Conservation (phyloP, 2,888 invertebrate genomes). For the Noctuana brunneofusca region DNA sequence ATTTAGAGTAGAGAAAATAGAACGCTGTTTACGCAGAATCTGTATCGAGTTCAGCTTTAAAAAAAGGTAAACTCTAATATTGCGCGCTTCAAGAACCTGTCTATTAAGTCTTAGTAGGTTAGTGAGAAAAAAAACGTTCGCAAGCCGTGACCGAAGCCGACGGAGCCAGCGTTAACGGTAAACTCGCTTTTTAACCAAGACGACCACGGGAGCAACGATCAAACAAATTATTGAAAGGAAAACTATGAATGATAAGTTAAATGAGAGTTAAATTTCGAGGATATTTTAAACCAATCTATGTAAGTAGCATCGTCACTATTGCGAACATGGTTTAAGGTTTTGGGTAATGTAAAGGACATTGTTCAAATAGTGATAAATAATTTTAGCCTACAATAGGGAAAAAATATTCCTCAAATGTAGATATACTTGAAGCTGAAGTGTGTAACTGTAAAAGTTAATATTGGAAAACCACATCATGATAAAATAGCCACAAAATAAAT, state of each 20-base stretch:
- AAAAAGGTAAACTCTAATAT: conserved; percentile 20
- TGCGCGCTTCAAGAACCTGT: conserved; percentile 46
- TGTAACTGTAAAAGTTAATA: too few species aligned
- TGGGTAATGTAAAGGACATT: too few species aligned
- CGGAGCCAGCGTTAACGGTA: conserved; percentile 61
- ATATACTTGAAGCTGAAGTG: too few species aligned
- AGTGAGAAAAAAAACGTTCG: conserved; percentile 47
- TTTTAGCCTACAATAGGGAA: too few species aligned
- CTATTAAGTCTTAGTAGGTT: conserved; percentile 58
- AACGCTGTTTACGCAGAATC: conserved; percentile 8
- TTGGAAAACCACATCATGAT: too few species aligned
- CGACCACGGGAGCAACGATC: conserved; percentile 14
- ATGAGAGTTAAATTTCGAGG: background rate
- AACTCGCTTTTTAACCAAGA: conserved; percentile 44
- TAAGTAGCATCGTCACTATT: background rate
- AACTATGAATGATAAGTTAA: conserved; percentile 13
- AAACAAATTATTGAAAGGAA: conserved; percentile 15
- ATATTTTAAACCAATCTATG: background rate
- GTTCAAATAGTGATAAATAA: too few species aligned
- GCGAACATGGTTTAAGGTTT: too few species aligned
- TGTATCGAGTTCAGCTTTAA: conserved; percentile 13
- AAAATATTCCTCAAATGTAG: background rate
- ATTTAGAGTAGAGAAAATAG: conserved; percentile 26
- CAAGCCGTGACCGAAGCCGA: conserved; percentile 58
- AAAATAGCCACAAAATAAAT: too few species aligned